Conservation (phyloP, 2,888 invertebrate genomes). For the Leucophenga maculata region DNA sequence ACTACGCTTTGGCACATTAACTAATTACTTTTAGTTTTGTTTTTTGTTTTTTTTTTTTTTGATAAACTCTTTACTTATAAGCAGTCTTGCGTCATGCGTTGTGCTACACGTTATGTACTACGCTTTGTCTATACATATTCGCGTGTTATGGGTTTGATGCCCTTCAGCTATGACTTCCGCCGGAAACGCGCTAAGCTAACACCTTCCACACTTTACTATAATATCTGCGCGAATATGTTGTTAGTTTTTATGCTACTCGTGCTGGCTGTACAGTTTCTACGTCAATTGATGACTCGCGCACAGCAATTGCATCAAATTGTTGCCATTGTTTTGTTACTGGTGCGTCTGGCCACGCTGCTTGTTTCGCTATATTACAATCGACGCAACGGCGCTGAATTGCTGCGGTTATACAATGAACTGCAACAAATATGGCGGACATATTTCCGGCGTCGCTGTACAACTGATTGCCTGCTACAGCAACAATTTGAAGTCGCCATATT, state of each 20-base stretch:
- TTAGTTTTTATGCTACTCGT: not conserved
- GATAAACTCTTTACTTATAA: too few species aligned
- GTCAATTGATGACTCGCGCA: not conserved
- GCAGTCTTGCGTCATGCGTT: not conserved
- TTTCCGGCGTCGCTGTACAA: not conserved
- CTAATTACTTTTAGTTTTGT: too few species aligned
- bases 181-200: not conserved
- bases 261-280: not conserved
- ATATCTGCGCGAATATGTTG: not conserved
- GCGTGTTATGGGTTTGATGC: not conserved
- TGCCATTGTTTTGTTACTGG: not conserved
- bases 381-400: not conserved
- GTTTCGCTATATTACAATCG: not conserved
- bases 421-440: not conserved
- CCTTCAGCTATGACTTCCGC: not conserved
- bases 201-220: not conserved
- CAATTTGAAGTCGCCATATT: not conserved
- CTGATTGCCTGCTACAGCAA: not conserved
- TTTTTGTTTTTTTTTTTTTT: too few species aligned
- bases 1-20: too few species aligned
- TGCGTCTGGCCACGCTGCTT: not conserved
- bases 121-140: slow-evolving; percentile 1
- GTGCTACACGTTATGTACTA: not conserved
- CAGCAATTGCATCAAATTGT: not conserved
- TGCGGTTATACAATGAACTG: not conserved